These are phyloP conservation scores for Idris sp. DNA, from an alignment of 1,140 invertebrate genomes.

Conservation along the genomic window DNA sequence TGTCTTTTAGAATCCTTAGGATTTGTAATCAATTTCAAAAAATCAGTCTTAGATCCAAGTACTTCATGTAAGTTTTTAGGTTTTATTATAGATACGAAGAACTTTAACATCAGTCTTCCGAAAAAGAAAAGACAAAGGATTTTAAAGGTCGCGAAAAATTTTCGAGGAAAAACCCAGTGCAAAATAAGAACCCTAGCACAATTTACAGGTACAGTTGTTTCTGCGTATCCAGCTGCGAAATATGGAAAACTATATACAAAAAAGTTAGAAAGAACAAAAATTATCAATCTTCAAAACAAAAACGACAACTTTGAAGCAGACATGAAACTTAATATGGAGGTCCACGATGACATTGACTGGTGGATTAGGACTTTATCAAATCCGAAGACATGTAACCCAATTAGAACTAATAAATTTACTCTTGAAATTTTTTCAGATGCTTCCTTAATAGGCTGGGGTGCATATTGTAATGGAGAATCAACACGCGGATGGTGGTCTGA, in stretches of 20 bases:
- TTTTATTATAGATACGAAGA: slow-evolving; percentile 39
- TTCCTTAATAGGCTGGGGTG: slow-evolving; percentile 36
- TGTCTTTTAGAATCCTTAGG: background rate
- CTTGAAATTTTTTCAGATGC: slow-evolving; percentile 45
- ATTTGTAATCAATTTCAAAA: slow-evolving; percentile 11
- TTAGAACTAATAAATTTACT: slow-evolving; percentile 8
- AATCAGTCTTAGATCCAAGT: slow-evolving; percentile 12
- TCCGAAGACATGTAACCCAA: slow-evolving; percentile 1
- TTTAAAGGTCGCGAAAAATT: background rate
- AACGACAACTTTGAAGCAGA: slow-evolving; percentile 34
- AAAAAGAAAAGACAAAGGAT: slow-evolving; percentile 31
- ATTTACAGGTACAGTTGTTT: slow-evolving; percentile 45
- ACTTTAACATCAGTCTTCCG: slow-evolving; percentile 24
- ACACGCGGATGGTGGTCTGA: slow-evolving; percentile 32
- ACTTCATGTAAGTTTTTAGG: slow-evolving; percentile 14
- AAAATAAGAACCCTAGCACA: slow-evolving; percentile 57
- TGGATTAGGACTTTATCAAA: slow-evolving; percentile 1
- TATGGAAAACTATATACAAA: slow-evolving; percentile 57
- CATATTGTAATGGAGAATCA: slow-evolving; percentile 1
- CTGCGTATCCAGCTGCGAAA: slow-evolving; percentile 49
- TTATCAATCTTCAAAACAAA: slow-evolving; percentile 4
- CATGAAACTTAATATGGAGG: slow-evolving; percentile 11
- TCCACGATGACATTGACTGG: slow-evolving; percentile 6
- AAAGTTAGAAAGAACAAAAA: slow-evolving; percentile 37
- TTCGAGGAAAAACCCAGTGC: slow-evolving; percentile 1